Evolutionary conservation across 2,797 vertebrate genomes (phyloP), one percentile per base, ranked within the genome.

Genomic region (Peromyscus nudipes): DNA sequence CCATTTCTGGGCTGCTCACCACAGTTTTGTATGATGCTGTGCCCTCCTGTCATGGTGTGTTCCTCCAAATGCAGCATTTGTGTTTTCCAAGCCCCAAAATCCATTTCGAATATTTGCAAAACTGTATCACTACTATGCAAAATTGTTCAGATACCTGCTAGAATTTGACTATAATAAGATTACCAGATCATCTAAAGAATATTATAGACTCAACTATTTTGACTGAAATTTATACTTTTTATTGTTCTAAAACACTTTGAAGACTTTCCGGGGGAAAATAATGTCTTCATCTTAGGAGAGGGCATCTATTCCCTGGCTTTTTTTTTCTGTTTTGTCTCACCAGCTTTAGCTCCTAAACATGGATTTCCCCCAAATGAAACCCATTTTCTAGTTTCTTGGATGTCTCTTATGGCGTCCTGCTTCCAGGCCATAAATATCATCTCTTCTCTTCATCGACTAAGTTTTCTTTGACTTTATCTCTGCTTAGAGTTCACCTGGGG

Each of bases 401-500:
- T 60, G 8, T 82, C 49, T 83, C 19, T 46, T 84, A 31, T 6
- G 57, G 4, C 79, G 89, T 62, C 52, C 67, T 21, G 46, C 6
- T 0, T 71, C 34, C n/a, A 55, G 23, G 1, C 1, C 27, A 62
- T 73, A 69, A 92, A 60, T 64, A 90, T 40, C 5, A 80, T 76
- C 67, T 65, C 55, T 64, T 52, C 14, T 76, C 19, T 13, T 86
- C 57, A 29, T 86, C 60, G 34, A 31, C 4, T 34, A 92, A 64
- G 19, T 1, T 93, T 94, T 89, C 31, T 86, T 90, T 69, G 94
- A 69, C 77, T 55, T 81, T 23, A 43, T 76, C 23, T 64, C 27
- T 62, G n/a, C 81, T 93, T 86, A 84, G 34, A 73, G 92, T 88
- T 97, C n/a, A 60, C n/a, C 93, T 75, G 10, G 29, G 49, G 84